Percentiles rank a stretch among this genome's conserved stretches.
These are phyloP conservation scores for Pituophis catenifer DNA, from an alignment of 2,113 vertebrate species.

Conservation along the genomic window DNA sequence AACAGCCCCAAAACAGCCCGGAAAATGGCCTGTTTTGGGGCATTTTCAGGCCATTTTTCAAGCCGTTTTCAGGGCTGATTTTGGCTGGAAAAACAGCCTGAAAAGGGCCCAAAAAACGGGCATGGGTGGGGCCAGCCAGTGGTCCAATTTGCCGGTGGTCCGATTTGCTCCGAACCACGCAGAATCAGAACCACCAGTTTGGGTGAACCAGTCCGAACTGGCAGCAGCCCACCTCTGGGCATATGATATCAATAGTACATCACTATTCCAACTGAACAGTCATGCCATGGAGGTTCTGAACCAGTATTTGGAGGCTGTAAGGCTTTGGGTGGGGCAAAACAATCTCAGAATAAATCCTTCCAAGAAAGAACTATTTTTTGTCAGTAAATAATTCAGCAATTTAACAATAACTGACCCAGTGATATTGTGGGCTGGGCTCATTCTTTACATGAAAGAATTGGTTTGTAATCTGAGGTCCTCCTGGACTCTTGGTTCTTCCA, in stretches of 20 bases:
- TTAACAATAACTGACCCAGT: not conserved
- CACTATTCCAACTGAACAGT: not conserved
- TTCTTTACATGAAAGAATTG: not conserved
- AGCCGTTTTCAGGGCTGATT: too few relatives aligned
- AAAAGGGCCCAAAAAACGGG: too few relatives aligned
- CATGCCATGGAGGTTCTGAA: not conserved
- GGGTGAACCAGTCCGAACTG: too few relatives aligned
- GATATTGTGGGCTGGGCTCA: not conserved
- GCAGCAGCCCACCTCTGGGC: too few relatives aligned
- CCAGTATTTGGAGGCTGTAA: not conserved
- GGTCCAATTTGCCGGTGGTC: too few relatives aligned
- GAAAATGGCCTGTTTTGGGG: too few relatives aligned
- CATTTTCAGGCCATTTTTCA: too few relatives aligned
- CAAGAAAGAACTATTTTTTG: not conserved
- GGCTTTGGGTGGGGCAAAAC: not conserved
- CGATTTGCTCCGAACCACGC: too few relatives aligned
- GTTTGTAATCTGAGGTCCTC: not conserved
- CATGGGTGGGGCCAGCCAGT: too few relatives aligned
- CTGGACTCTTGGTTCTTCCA: not conserved
- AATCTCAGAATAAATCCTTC: not conserved
- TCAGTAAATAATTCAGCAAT: not conserved
- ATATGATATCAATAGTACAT: not conserved
- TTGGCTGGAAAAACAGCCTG: too few relatives aligned
- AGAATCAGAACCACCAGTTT: too few relatives aligned
- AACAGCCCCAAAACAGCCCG: too few relatives aligned